Evolutionary conservation across 2,888 invertebrate species (phyloP).

Genomic region (Acanthosepion pharaonis): DNA sequence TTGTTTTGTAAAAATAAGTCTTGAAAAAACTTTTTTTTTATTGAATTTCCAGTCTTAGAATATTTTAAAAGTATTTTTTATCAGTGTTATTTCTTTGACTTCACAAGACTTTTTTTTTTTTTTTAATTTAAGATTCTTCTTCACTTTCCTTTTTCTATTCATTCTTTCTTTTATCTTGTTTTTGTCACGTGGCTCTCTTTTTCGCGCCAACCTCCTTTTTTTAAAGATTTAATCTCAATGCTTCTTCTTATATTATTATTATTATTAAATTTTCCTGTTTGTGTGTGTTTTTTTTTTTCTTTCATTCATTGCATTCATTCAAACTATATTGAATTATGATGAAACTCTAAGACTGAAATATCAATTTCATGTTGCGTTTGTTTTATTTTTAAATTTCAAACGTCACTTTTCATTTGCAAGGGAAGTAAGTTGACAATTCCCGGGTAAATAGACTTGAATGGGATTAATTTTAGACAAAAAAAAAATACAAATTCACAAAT

Average conservation of each 20-base stretch:
- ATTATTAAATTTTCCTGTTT: background rate
- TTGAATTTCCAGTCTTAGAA: background rate
- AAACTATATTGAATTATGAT: background rate
- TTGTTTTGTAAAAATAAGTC: background rate
- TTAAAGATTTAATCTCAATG: background rate
- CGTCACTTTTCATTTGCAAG: no score
- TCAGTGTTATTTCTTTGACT: no score
- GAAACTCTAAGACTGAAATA: background rate
- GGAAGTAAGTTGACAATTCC: no score
- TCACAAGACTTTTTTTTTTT: no score
- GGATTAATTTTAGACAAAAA: no score
- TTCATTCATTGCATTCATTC: background rate
- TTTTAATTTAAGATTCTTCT: no score
- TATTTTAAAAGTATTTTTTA: no score
- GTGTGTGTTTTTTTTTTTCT: background rate
- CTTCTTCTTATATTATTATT: no score
- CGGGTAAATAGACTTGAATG: no score
- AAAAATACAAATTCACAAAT: no score
- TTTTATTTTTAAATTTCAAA: background rate
- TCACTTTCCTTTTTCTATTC: no score
- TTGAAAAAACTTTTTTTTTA: background rate
- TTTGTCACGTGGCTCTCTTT: background rate
- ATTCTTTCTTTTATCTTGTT: background rate
- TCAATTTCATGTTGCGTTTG: background rate
- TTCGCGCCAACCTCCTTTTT: background rate